These are phyloP conservation scores for Agrochola lota DNA, from an alignment of 2,888 invertebrate species.

Conservation along the genomic window DNA sequence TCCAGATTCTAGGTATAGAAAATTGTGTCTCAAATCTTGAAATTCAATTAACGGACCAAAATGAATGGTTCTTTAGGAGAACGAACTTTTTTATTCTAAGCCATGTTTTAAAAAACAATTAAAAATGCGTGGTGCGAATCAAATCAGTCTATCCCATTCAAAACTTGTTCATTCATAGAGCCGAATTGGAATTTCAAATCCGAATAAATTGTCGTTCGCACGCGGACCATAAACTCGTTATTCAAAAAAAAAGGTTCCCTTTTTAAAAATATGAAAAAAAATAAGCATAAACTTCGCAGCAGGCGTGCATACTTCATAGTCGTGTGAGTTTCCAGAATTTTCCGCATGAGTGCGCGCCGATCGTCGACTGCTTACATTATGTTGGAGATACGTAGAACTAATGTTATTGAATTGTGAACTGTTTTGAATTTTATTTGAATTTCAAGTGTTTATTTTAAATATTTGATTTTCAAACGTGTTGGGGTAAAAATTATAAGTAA, in stretches of 20 bases:
- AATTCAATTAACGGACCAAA: background rate
- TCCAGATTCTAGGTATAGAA: background rate
- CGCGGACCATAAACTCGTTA: conserved; percentile 59
- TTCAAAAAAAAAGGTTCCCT: conserved; percentile 44
- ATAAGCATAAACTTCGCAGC: conserved; percentile 75
- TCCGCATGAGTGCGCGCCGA: conserved; percentile 80
- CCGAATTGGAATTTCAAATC: conserved; percentile 60
- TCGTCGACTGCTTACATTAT: conserved; percentile 67
- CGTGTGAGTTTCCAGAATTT: conserved; percentile 84
- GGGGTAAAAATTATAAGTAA: background rate
- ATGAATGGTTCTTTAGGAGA: background rate
- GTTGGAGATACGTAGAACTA: conserved; percentile 58
- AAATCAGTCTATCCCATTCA: conserved; percentile 44
- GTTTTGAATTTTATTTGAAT: conserved; percentile 56
- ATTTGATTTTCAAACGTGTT: conserved; percentile 13
- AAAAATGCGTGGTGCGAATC: conserved; percentile 18
- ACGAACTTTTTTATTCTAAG: background rate
- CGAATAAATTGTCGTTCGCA: conserved; percentile 61
- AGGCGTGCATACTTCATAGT: conserved; percentile 75
- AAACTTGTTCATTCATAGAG: conserved; percentile 49
- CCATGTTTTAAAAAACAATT: conserved; percentile 15
- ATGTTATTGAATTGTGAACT: conserved; percentile 56
- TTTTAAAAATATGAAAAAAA: conserved; percentile 66
- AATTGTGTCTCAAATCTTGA: background rate
- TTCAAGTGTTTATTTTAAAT: conserved; percentile 15